These are phyloP conservation scores for Troglohyphantes excavatus DNA, from an alignment of 2,888 invertebrate genomes.

Conservation along the genomic window DNA sequence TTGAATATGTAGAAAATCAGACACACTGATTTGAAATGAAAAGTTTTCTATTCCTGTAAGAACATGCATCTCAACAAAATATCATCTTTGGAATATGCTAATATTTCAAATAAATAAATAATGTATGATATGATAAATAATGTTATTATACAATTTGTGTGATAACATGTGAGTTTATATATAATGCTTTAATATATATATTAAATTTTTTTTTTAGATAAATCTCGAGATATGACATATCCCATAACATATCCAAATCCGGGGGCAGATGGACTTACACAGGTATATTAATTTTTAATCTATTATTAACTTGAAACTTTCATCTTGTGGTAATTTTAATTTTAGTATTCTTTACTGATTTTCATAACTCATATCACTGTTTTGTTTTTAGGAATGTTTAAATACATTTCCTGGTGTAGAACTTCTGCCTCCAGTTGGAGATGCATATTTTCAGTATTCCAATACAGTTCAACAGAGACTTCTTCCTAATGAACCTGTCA, in stretches of 20 bases:
- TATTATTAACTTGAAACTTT: neutral
- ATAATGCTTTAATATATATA: no score
- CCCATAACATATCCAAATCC: constrained; percentile 75
- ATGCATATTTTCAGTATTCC: constrained; percentile 76
- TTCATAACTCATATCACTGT: neutral
- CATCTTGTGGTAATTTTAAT: neutral
- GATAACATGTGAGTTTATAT: no score
- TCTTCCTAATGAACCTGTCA: constrained; percentile 67
- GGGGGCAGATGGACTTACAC: constrained; percentile 67
- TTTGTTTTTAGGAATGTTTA: constrained; percentile 68
- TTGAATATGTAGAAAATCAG: no score
- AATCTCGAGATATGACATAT: constrained; percentile 76
- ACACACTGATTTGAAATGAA: no score
- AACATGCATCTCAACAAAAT: no score
- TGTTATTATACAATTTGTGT: no score
- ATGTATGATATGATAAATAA: no score
- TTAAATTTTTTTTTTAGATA: constrained; percentile 73
- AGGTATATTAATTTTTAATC: constrained; percentile 45
- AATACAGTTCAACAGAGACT: constrained; percentile 75
- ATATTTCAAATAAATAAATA: no score
- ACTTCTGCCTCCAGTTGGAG: constrained; percentile 72
- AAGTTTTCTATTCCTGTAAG: no score
- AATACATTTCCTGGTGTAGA: constrained; percentile 72
- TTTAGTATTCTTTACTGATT: neutral
- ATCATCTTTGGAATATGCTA: no score